Conservation (phyloP, 2,797 vertebrate species). For the Chromobotia macracanthus region DNA sequence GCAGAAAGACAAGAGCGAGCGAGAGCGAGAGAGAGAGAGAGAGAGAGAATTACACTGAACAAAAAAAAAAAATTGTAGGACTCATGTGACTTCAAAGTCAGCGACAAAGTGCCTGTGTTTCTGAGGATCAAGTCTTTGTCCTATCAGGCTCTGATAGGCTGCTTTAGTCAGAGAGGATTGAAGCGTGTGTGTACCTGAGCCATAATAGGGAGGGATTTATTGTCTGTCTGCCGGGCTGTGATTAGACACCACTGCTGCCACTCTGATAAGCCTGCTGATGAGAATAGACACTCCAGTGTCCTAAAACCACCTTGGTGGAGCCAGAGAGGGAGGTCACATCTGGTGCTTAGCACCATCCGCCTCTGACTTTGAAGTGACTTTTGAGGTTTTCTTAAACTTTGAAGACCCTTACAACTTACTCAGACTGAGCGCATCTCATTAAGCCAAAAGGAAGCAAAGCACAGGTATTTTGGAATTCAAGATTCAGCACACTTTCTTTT, state of each 20-base stretch:
- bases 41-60: constrained; percentile 29
- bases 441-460: constrained; percentile 41
- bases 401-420: constrained; percentile 28
- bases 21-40: constrained; percentile 28
- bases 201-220: constrained; percentile 63
- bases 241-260: constrained; percentile 77
- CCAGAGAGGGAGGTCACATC: constrained; percentile 52
- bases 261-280: constrained; percentile 74
- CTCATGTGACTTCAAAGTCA: constrained; percentile 37
- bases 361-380: constrained; percentile 61
- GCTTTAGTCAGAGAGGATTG: constrained; percentile 49
- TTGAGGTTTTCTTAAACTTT: constrained; percentile 54
- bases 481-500: constrained; percentile 23
- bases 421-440: constrained; percentile 34
- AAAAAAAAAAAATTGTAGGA: background rate
- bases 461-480: constrained; percentile 46
- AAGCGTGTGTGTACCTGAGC: constrained; percentile 56
- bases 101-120: constrained; percentile 36
- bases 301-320: constrained; percentile 58
- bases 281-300: constrained; percentile 67
- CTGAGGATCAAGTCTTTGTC: constrained; percentile 39
- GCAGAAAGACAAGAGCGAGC: constrained; percentile 23
- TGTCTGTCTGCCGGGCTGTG: constrained; percentile 69
- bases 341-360: constrained; percentile 43
- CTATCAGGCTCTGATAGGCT: constrained; percentile 29